phyloP scores from a whole-genome alignment of 2,888 invertebrate genomes.

The Melinopterus prodromus region DNA sequence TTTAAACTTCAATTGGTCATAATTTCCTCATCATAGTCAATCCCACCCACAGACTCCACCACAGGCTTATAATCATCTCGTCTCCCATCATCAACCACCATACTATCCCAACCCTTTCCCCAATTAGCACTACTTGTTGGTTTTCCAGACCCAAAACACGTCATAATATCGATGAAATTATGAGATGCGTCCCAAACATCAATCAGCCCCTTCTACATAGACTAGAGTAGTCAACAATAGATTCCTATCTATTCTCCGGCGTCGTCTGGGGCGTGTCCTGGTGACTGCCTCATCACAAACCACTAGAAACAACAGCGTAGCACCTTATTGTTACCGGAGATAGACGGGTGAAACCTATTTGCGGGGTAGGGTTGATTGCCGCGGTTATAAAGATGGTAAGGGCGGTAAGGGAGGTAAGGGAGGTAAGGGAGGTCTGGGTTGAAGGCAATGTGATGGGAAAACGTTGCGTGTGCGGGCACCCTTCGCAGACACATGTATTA shows the following conservation, averaged over 20 bases:
- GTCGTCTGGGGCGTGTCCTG: conserved; percentile 16
- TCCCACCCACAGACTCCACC: background rate
- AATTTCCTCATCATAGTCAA: background rate
- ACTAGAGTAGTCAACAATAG: conserved; percentile 1
- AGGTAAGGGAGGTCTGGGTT: background rate
- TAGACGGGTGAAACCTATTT: background rate
- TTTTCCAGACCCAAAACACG: background rate
- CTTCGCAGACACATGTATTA: conserved; percentile 39
- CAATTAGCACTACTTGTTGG: conserved; percentile 15
- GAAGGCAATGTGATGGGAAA: background rate
- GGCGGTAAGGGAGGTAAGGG: too few relatives aligned
- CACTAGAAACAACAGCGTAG: background rate
- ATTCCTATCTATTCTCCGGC: conserved; percentile 19
- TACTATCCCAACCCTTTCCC: background rate
- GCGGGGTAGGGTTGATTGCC: background rate
- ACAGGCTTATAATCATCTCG: background rate
- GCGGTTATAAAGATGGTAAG: background rate
- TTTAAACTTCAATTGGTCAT: background rate
- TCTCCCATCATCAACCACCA: background rate
- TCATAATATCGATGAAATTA: conserved; percentile 19
- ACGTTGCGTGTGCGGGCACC: conserved; percentile 23
- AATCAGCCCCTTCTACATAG: background rate
- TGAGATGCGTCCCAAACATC: background rate
- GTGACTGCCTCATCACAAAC: background rate
- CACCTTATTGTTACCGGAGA: background rate